Evolutionary conservation across 2,888 invertebrate genomes (phyloP), one percentile per base, ranked within the genome.

Genomic region (Nymphalis urticae): DNA sequence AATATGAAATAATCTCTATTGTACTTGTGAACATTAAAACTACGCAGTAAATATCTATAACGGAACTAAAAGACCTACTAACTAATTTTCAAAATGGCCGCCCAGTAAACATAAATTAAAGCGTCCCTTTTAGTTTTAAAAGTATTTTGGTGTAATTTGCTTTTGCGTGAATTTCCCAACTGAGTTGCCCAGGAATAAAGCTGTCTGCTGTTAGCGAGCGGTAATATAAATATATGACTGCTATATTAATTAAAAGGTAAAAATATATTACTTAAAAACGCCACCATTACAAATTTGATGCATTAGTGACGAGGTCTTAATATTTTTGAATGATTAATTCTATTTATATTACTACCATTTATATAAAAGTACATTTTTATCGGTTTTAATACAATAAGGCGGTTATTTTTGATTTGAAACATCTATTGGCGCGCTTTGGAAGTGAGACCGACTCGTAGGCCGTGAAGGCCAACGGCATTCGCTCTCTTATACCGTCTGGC

Each of bases 101-200:
- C 21, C 51, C 21, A 32, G 61, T 50, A 50, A 32, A 65, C 62
- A 66, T 63, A 71, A 68, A 66, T 68, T 68, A 66, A 60, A 59
- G 47, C 54, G 68, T 65, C 65, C 71, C 68, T 71, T 68, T 71
- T 71, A 71, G 71, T 71, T 71, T 71, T 71, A 66, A 71, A 71
- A 71, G 71, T 71, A 71, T 71, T 71, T 68, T 62, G 13, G 56
- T 69, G 67, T 63, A 63, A 68, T 63, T 59, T 63, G 68, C 56
- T 58, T 68, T 63, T 56, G 56, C 47, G 47, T 21, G 47, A 68
- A 62, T 56, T 62, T 67, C 68, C 59, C 59, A 63, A 59, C 58
- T 50, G 59, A 68, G 48, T 56, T 47, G 3, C 21, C 9, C 21
- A 58, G 56, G 51, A 51, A 63, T 68, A 62, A 68, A 53, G 32